Conservation (phyloP, 2,113 vertebrate species). For the Odobenus rosmarus region DNA sequence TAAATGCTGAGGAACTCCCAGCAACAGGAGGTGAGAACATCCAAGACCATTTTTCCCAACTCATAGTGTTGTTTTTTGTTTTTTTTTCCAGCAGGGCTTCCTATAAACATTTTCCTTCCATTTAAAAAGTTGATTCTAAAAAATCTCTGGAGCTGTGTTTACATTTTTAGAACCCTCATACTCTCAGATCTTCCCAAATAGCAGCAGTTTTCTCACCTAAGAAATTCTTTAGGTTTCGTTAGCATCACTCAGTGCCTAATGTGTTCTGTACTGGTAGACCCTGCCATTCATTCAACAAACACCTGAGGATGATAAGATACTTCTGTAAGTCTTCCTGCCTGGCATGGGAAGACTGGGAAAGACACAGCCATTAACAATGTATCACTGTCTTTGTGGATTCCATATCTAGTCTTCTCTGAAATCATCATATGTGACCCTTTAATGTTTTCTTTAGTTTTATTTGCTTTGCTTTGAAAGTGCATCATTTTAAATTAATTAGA, state of each 20-base stretch:
- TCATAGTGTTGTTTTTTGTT: background rate
- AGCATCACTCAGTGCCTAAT: background rate
- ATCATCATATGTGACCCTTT: background rate
- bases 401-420: background rate
- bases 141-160: background rate
- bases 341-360: background rate
- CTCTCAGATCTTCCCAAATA: background rate
- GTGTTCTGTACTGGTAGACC: background rate
- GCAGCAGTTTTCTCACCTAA: background rate
- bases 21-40: background rate
- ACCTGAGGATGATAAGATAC: background rate
- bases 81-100: background rate
- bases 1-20: background rate
- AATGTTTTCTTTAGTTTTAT: constrained; percentile 18
- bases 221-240: background rate
- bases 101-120: background rate
- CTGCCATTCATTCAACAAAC: background rate
- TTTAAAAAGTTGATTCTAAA: background rate
- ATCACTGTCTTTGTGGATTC: background rate
- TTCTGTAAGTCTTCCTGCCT: background rate
- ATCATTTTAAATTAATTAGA: constrained; percentile 19
- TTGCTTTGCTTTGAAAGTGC: background rate
- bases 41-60: background rate
- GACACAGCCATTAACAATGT: background rate
- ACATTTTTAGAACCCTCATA: background rate